These are phyloP conservation scores for Rostratula benghalensis DNA, from an alignment of 2,113 vertebrate species.

Conservation along the genomic window DNA sequence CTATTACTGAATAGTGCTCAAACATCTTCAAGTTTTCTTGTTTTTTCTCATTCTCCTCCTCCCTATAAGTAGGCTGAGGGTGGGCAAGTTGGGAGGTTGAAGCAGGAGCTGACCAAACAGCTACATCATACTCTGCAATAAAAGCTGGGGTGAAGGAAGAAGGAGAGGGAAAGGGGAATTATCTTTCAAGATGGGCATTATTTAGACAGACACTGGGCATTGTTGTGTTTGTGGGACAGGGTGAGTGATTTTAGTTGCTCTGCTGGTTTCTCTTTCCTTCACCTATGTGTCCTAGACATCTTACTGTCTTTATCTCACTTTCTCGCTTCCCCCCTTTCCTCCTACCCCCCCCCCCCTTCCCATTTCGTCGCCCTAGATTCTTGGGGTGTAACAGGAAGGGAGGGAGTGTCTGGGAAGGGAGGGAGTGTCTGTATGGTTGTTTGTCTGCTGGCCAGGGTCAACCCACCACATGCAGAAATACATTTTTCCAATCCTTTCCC, in stretches of 20 bases:
- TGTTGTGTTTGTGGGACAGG: neutral
- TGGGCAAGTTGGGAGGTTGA: neutral
- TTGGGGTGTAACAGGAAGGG: neutral
- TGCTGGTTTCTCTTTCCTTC: neutral
- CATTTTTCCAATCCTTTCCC: neutral
- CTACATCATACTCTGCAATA: neutral
- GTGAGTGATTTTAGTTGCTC: neutral
- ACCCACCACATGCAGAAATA: neutral
- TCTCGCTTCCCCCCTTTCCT: neutral
- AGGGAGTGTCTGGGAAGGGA: neutral
- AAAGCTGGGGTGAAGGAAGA: neutral
- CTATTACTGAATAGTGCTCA: neutral
- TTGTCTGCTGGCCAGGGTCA: neutral
- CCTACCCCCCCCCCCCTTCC: too few relatives aligned
- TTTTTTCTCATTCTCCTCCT: neutral
- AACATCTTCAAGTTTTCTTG: neutral
- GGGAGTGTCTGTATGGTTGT: accelerated
- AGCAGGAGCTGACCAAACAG: neutral
- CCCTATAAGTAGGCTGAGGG: accelerated
- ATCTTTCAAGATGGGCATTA: neutral
- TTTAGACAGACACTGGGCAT: neutral
- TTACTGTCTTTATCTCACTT: neutral
- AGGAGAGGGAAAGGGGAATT: accelerated
- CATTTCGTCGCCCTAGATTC: neutral
- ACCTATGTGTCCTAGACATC: neutral